phyloP scores from a whole-genome alignment of 2,113 vertebrate genomes.

The Indicator maculatus region DNA sequence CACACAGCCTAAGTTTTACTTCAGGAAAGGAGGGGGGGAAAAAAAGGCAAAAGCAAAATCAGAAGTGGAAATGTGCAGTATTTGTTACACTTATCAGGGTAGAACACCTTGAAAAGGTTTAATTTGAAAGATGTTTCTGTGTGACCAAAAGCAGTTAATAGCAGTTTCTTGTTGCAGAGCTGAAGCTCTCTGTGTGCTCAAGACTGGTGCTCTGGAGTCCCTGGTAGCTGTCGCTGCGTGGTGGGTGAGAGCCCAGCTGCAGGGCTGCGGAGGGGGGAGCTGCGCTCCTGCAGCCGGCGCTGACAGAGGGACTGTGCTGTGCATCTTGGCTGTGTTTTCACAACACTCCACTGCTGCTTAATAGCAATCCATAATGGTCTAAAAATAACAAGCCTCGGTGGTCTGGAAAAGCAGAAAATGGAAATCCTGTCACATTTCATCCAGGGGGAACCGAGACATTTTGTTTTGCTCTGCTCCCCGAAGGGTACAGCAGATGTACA shows the following conservation, averaged over 20 bases:
- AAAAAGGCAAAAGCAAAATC: no score
- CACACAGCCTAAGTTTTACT: background rate
- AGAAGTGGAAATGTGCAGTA: background rate
- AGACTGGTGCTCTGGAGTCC: background rate
- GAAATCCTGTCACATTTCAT: slow-evolving; percentile 55
- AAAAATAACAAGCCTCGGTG: slow-evolving; percentile 62
- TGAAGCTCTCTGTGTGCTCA: background rate
- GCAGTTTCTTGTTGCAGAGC: background rate
- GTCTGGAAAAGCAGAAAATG: slow-evolving; percentile 54
- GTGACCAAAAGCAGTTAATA: slow-evolving; percentile 18
- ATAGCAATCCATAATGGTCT: slow-evolving; percentile 52
- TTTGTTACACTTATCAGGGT: slow-evolving; percentile 43
- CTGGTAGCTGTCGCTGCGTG: background rate
- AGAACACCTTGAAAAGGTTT: slow-evolving; percentile 27
- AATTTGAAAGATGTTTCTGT: background rate
- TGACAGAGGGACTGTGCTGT: background rate
- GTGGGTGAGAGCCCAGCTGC: background rate
- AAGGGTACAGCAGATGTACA: slow-evolving; percentile 60
- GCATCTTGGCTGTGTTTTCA: slow-evolving; percentile 7
- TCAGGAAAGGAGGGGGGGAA: background rate
- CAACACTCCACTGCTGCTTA: slow-evolving; percentile 9
- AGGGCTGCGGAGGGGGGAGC: background rate
- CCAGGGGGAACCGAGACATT: slow-evolving; percentile 50
- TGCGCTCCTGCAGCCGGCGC: background rate
- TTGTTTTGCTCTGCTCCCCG: slow-evolving; percentile 57